A percentile compares a stretch with the other conserved stretches of the same genome.
Conservation (phyloP, 2,113 vertebrate genomes). For the Piprites chloris region DNA sequence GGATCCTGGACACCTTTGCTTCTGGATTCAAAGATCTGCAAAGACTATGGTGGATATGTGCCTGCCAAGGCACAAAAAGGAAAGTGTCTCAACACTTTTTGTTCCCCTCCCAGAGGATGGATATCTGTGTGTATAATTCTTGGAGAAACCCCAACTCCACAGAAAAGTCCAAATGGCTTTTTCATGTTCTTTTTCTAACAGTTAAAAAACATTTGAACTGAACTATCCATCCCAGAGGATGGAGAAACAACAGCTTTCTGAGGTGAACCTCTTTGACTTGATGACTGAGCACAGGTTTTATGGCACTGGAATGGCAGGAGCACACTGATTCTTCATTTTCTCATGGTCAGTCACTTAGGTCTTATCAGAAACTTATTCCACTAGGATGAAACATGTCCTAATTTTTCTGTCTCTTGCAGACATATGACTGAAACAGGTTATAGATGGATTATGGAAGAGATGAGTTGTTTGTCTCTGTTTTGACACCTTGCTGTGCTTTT, state of each 20-base stretch:
- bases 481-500: conserved; percentile 30
- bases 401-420: background rate
- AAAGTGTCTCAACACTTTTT: background rate
- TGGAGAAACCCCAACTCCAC: background rate
- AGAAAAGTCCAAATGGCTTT: background rate
- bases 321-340: background rate
- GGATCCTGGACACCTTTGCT: background rate
- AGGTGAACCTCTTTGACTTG: background rate
- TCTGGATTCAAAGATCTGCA: background rate
- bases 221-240: background rate
- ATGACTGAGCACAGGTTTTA: background rate
- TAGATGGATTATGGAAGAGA: background rate
- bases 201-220: background rate
- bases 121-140: background rate
- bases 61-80: background rate
- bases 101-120: background rate
- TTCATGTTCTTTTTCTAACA: background rate
- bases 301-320: background rate
- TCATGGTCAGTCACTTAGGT: background rate
- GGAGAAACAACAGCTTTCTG: background rate
- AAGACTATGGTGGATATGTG: background rate
- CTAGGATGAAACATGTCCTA: background rate
- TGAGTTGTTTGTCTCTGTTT: background rate
- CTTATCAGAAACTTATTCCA: background rate
- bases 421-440: background rate